Evolutionary conservation across 2,888 invertebrate genomes (phyloP).

Genomic region (Callosobruchus maculatus): DNA sequence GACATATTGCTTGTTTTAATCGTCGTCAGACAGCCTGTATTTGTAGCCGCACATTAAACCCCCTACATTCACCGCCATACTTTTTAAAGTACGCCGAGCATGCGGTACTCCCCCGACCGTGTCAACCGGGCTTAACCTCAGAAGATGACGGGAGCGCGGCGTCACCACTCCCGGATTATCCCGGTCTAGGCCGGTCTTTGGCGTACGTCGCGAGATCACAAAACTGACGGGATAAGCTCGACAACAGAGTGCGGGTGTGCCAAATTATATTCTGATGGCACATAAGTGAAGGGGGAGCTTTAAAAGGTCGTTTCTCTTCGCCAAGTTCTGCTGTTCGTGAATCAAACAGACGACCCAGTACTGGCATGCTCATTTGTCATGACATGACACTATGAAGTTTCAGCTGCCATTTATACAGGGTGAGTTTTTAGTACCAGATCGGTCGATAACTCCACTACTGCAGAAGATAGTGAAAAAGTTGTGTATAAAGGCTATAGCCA

Average conservation of each 20-base stretch:
- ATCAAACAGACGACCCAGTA: background rate
- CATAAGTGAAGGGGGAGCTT: background rate
- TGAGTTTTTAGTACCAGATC: no score
- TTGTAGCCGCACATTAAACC: no score
- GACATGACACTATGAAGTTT: no score
- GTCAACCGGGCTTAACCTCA: background rate
- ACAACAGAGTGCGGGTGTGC: background rate
- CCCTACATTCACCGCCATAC: no score
- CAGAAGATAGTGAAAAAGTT: no score
- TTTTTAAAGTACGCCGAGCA: background rate
- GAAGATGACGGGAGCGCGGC: background rate
- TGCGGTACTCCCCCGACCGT: background rate
- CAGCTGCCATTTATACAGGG: no score
- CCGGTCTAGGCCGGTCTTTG: background rate
- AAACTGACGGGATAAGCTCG: background rate
- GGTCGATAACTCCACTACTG: no score
- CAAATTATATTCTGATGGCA: background rate
- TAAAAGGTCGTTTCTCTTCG: background rate
- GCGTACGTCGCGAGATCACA: background rate
- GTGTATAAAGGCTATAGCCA: no score
- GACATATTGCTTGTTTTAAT: no score
- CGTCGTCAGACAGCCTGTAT: no score
- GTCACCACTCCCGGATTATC: background rate
- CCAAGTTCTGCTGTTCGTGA: background rate
- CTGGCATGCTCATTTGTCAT: background rate